Percentiles rank a stretch among this genome's conserved stretches.
Conservation (phyloP, 2,888 invertebrate genomes). For the Panzeria rudis region DNA sequence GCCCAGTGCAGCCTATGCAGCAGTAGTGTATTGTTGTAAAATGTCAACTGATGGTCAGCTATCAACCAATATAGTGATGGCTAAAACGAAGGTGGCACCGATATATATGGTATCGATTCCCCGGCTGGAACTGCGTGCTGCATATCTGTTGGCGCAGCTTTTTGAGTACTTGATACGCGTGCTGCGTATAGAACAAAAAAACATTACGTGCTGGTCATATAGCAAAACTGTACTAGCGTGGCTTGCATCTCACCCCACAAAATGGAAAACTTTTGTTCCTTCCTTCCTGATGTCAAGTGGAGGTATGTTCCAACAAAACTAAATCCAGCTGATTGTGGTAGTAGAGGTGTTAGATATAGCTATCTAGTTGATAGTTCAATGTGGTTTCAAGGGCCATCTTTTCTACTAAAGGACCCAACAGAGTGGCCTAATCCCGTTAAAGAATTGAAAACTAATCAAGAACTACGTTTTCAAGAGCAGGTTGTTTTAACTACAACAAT, state of each 20-base stretch:
- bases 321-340: conserved; percentile 49
- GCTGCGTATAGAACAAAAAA: neutral
- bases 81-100: conserved; percentile 41
- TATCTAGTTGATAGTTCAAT: neutral
- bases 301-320: conserved; percentile 51
- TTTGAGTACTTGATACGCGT: conserved; percentile 24
- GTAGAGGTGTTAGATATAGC: conserved; percentile 39
- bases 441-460: conserved; percentile 29
- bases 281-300: conserved; percentile 34
- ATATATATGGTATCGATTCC: conserved; percentile 38
- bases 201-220: conserved; percentile 42
- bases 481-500: neutral
- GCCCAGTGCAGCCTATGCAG: conserved; percentile 42
- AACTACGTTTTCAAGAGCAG: conserved; percentile 10
- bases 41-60: conserved; percentile 15
- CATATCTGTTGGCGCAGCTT: conserved; percentile 1
- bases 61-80: conserved; percentile 43
- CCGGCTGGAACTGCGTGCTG: conserved; percentile 34
- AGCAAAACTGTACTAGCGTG: conserved; percentile 51
- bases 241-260: conserved; percentile 27
- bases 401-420: neutral
- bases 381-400: conserved; percentile 43
- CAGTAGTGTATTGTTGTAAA: conserved; percentile 42
- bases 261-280: conserved; percentile 55
- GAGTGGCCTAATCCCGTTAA: conserved; percentile 15